Percentiles rank a stretch among this genome's conserved stretches.
Evolutionary conservation across 2,113 vertebrate species (phyloP).

Genomic region (Ammodytes marinus): DNA sequence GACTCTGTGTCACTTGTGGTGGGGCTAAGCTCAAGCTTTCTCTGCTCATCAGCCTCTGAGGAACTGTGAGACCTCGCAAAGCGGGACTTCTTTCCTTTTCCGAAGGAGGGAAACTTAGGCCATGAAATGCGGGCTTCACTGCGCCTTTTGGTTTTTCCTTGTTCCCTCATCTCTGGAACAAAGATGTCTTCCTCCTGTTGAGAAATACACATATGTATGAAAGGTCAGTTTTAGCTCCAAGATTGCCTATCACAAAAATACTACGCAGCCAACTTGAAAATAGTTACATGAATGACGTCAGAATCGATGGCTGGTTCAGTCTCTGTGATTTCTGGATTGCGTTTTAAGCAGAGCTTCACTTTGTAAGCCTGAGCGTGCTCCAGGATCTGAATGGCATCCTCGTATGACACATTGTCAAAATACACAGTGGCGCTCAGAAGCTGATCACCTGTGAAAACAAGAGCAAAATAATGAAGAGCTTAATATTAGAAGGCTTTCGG

Average conservation of each 20-base stretch:
- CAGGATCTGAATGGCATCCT: slow-evolving; percentile 96
- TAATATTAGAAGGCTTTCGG: background rate
- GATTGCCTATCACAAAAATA: background rate
- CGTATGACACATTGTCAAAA: slow-evolving; percentile 94
- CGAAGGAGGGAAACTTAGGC: slow-evolving; percentile 87
- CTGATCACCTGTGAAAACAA: slow-evolving; percentile 90
- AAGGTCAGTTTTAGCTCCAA: slow-evolving; percentile 1
- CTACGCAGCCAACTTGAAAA: slow-evolving; percentile 22
- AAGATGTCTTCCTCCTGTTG: slow-evolving; percentile 77
- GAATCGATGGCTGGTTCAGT: slow-evolving; percentile 64
- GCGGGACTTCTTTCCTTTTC: slow-evolving; percentile 78
- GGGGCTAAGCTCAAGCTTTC: slow-evolving; percentile 85
- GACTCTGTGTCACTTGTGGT: slow-evolving; percentile 86
- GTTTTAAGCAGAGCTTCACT: slow-evolving; percentile 92
- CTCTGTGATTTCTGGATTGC: slow-evolving; percentile 85
- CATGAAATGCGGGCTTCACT: slow-evolving; percentile 85
- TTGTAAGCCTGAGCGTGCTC: slow-evolving; percentile 94
- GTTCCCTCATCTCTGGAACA: slow-evolving; percentile 74
- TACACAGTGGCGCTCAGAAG: slow-evolving; percentile 95
- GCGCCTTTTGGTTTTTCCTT: slow-evolving; percentile 79
- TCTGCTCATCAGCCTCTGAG: slow-evolving; percentile 87
- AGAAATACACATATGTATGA: slow-evolving; percentile 39
- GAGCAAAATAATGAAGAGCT: slow-evolving; percentile 1
- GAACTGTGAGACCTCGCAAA: slow-evolving; percentile 87
- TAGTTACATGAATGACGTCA: slow-evolving; percentile 77